These are phyloP conservation scores for Lepidurus couesii DNA, from an alignment of 1,140 invertebrate genomes.

Conservation along the genomic window DNA sequence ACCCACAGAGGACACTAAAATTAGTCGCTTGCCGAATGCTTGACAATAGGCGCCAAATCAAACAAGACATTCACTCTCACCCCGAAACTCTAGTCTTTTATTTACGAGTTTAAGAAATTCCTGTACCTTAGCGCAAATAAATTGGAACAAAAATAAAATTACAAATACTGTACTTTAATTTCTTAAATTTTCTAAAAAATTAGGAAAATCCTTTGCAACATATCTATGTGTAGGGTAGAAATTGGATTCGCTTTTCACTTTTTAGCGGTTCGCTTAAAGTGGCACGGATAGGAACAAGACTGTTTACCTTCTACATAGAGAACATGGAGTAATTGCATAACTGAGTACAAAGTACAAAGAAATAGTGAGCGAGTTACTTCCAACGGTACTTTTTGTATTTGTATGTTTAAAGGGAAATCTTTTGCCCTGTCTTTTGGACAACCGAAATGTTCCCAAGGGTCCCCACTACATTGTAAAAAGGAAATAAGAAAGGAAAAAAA, in stretches of 20 bases:
- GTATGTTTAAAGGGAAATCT: too few species aligned
- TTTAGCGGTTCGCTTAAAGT: too few species aligned
- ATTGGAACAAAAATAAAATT: not conserved
- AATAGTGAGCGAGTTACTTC: not conserved
- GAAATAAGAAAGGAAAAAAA: not conserved
- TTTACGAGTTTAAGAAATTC: not conserved
- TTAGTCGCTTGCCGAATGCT: slow-evolving; percentile 16
- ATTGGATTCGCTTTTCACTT: not conserved
- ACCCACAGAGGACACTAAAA: slow-evolving; percentile 2
- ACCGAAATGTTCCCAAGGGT: too few species aligned
- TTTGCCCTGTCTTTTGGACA: too few species aligned
- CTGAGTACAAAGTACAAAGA: not conserved
- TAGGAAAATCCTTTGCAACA: not conserved
- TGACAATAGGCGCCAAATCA: slow-evolving; percentile 14
- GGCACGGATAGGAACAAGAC: too few species aligned
- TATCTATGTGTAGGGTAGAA: not conserved
- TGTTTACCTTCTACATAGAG: too few species aligned
- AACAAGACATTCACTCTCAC: slow-evolving; percentile 6
- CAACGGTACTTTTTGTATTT: not conserved
- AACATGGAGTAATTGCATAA: too few species aligned
- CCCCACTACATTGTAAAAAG: too few species aligned
- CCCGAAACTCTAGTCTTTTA: not conserved
- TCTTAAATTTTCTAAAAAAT: not conserved
- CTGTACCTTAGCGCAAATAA: not conserved
- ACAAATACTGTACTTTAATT: not conserved